A percentile compares a stretch with the other conserved stretches of the same genome.
Evolutionary conservation across 2,797 vertebrate genomes (phyloP).

Genomic region (Arctocebus calabarensis): DNA sequence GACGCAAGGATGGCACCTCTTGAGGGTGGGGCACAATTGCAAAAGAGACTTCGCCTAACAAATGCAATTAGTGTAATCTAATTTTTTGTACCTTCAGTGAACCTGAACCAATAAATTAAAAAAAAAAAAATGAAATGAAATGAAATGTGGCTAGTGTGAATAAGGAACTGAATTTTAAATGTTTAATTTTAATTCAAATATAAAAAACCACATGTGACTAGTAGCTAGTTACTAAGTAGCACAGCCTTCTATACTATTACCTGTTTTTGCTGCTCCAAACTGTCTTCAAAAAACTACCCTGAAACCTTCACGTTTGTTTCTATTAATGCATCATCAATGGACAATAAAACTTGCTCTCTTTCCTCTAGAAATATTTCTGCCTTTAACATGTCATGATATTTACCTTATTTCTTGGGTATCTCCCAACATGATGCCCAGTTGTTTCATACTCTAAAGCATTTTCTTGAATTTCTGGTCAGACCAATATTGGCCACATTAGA

Average conservation of each 20-base stretch:
- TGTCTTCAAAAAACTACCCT: neutral
- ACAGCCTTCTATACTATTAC: neutral
- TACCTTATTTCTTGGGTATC: neutral
- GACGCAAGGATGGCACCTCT: too few species aligned
- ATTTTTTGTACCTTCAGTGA: too few species aligned
- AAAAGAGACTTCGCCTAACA: too few species aligned
- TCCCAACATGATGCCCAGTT: neutral
- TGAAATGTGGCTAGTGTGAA: neutral
- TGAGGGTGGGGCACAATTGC: too few species aligned
- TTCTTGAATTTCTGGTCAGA: neutral
- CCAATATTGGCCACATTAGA: neutral
- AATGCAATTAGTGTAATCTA: too few species aligned
- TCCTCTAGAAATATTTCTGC: neutral
- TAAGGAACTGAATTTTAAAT: neutral
- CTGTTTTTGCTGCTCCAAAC: neutral
- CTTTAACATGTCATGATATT: neutral
- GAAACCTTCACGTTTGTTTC: neutral
- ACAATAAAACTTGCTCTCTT: neutral
- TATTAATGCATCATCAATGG: neutral
- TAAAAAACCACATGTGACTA: neutral
- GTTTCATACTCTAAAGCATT: neutral
- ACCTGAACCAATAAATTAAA: too few species aligned
- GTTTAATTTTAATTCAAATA: neutral
- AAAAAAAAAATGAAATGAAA: too few species aligned
- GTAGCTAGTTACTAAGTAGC: neutral